Percentiles rank a stretch among this genome's conserved stretches.
phyloP scores from a whole-genome alignment of 2,888 invertebrate genomes.

The Coelopa pilipes region DNA sequence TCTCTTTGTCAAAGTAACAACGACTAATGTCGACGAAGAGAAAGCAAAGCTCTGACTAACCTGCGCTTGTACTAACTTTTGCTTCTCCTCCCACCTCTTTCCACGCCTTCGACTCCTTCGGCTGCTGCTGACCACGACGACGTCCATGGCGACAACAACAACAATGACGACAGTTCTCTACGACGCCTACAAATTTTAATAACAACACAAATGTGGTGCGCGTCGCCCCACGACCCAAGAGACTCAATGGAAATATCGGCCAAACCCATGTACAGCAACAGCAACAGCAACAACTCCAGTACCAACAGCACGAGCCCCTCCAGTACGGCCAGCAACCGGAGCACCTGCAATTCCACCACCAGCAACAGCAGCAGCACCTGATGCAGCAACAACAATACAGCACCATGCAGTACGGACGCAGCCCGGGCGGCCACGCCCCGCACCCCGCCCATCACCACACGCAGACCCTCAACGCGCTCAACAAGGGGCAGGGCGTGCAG shows the following conservation, averaged over 20 bases:
- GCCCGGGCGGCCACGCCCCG: constrained; percentile 35
- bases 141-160: background rate
- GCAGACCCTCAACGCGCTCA: constrained; percentile 35
- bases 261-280: constrained; percentile 61
- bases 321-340: constrained; percentile 64
- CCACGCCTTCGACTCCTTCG: background rate
- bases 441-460: constrained; percentile 26
- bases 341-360: constrained; percentile 64
- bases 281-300: constrained; percentile 64
- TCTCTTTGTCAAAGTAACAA: constrained; percentile 25
- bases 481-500: constrained; percentile 40
- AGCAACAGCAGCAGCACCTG: constrained; percentile 61
- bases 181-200: constrained; percentile 71
- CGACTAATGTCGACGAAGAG: constrained; percentile 22
- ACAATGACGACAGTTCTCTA: constrained; percentile 60
- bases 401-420: constrained; percentile 58
- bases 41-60: constrained; percentile 6
- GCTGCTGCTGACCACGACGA: background rate
- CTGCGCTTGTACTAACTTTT: constrained; percentile 35
- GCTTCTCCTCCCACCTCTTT: constrained; percentile 28
- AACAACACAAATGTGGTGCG: constrained; percentile 72
- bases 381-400: constrained; percentile 64
- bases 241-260: constrained; percentile 64
- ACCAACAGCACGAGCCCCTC: constrained; percentile 53
- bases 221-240: constrained; percentile 66